Conservation (phyloP, 2,797 vertebrate species). For the Pangasius krempfi region DNA sequence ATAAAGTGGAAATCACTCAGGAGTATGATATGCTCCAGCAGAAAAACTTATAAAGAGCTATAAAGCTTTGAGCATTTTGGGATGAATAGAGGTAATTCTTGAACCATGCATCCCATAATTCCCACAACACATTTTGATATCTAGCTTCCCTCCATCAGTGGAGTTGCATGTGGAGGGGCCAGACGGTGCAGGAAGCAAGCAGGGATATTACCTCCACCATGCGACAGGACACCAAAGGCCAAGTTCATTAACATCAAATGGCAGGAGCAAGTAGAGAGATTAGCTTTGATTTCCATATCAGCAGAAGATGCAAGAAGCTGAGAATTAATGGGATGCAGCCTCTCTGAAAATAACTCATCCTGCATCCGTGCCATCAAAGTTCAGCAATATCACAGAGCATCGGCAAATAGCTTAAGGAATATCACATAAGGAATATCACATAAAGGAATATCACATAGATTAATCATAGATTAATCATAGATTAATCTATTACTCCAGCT, state of each 20-base stretch:
- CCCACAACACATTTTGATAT: background rate
- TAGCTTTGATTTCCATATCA: conserved; percentile 66
- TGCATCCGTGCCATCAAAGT: conserved; percentile 63
- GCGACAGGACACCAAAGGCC: conserved; percentile 60
- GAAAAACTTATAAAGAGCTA: conserved; percentile 16
- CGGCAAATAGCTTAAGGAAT: conserved; percentile 64
- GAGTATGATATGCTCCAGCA: conserved; percentile 20
- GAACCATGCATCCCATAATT: background rate
- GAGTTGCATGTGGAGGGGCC: conserved; percentile 22
- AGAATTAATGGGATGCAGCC: conserved; percentile 66
- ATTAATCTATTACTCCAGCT: conserved; percentile 54
- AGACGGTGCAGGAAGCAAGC: conserved; percentile 20
- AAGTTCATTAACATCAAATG: conserved; percentile 68
- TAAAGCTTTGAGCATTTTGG: conserved; percentile 1
- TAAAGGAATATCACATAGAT: conserved; percentile 59
- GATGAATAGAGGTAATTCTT: conserved; percentile 2
- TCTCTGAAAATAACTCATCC: conserved; percentile 54
- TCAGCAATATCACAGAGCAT: conserved; percentile 65
- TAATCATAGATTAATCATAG: conserved; percentile 60
- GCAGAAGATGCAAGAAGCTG: conserved; percentile 59
- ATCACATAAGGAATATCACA: too few species aligned
- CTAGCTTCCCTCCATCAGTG: background rate
- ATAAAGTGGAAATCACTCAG: conserved; percentile 33
- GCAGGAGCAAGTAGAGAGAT: conserved; percentile 62
- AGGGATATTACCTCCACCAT: conserved; percentile 36